A percentile compares a stretch with the other conserved stretches of the same genome.
These are phyloP conservation scores for Pocillopora grandis DNA, from an alignment of 92 coral and sea anemone species.

Conservation along the genomic window DNA sequence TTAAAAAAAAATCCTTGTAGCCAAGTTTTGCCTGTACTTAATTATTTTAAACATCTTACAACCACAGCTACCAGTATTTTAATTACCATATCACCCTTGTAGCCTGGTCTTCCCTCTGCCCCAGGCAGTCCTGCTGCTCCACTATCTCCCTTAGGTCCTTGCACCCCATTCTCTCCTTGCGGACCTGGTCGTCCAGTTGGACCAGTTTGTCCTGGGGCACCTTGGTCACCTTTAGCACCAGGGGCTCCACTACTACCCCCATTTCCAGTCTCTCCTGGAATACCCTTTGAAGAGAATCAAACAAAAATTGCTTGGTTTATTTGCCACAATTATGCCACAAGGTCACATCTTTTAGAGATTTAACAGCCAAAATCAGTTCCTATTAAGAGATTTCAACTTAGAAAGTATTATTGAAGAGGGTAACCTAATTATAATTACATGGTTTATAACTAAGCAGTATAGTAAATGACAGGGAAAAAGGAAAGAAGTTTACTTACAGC, in stretches of 20 bases:
- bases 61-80: neutral
- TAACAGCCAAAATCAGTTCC: too few species aligned
- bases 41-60: neutral
- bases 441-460: too few species aligned
- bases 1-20: too few species aligned
- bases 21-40: too few species aligned
- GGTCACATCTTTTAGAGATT: too few species aligned
- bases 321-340: too few species aligned
- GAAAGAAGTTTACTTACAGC: conserved; percentile 11
- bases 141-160: conserved; percentile 29
- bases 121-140: conserved; percentile 22
- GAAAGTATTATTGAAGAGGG: too few species aligned
- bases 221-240: conserved; percentile 28
- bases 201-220: conserved; percentile 1
- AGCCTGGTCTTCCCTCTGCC: conserved; percentile 20
- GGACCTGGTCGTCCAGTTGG: conserved; percentile 20
- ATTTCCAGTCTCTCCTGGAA: conserved; percentile 26
- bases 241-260: conserved; percentile 9
- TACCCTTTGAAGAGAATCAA: conserved; percentile 12
- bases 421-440: too few species aligned
- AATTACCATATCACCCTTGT: conserved; percentile 43
- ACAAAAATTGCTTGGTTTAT: neutral
- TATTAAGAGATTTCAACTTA: too few species aligned
- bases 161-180: neutral
- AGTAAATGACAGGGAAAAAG: too few species aligned